Evolutionary conservation across 2,797 vertebrate genomes (phyloP).

Genomic region (Poeciliopsis turneri): DNA sequence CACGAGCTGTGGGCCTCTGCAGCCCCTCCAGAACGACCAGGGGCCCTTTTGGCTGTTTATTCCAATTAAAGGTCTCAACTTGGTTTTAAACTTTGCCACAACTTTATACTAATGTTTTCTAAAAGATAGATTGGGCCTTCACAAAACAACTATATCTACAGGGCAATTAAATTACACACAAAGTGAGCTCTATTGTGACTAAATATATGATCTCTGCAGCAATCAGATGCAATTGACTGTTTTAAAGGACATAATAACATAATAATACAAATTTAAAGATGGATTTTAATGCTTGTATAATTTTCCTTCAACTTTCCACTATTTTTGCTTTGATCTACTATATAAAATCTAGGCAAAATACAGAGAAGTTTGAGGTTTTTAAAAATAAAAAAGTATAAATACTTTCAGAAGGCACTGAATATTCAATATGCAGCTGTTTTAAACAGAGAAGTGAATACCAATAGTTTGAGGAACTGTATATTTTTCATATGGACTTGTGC

Average conservation of each 20-base stretch:
- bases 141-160: not conserved
- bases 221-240: not conserved
- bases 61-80: not conserved
- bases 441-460: not conserved
- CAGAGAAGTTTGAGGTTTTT: not conserved
- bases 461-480: not conserved
- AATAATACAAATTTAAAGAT: too few relatives aligned
- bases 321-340: not conserved
- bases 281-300: not conserved
- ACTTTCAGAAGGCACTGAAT: not conserved
- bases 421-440: not conserved
- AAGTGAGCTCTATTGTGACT: not conserved
- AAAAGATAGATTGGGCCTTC: not conserved
- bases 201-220: not conserved
- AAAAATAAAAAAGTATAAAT: not conserved
- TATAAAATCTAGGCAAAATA: not conserved
- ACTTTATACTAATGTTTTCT: not conserved
- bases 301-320: not conserved
- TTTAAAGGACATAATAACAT: not conserved
- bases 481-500: not conserved
- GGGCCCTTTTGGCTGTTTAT: not conserved
- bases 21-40: not conserved
- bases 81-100: not conserved
- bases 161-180: not conserved
- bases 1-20: not conserved